phyloP scores from a whole-genome alignment of 2,888 invertebrate genomes.

The Diarsia mendica region DNA sequence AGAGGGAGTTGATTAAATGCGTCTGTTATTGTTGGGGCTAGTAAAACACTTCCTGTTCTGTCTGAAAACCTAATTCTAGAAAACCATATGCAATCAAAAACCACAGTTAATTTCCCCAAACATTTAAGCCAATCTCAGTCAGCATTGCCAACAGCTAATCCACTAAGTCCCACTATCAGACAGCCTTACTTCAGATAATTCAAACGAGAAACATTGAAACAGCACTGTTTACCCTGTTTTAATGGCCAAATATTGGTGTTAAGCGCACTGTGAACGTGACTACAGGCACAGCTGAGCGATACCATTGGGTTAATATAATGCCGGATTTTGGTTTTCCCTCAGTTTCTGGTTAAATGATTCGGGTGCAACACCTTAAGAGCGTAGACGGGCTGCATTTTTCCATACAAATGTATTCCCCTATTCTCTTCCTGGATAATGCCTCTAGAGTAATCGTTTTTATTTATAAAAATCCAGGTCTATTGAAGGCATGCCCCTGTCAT shows the following conservation, averaged over 20 bases:
- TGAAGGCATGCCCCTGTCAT: too few species aligned
- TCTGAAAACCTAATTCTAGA: background rate
- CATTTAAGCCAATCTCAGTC: constrained; percentile 40
- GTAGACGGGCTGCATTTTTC: too few species aligned
- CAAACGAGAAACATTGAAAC: constrained; percentile 72
- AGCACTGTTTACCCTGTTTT: constrained; percentile 74
- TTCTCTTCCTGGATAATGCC: too few species aligned
- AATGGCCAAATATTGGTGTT: constrained; percentile 79
- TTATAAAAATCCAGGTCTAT: too few species aligned
- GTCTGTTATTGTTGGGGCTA: too few species aligned
- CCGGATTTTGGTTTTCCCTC: constrained; percentile 34
- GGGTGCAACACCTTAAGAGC: constrained; percentile 9
- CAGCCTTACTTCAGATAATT: constrained; percentile 66
- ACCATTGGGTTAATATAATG: constrained; percentile 53
- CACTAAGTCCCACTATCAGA: constrained; percentile 56
- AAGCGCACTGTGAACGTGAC: constrained; percentile 70
- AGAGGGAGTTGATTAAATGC: background rate
- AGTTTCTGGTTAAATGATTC: constrained; percentile 28
- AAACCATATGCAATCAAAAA: background rate
- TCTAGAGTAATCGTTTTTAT: too few species aligned
- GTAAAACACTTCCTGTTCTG: too few species aligned
- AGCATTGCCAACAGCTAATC: constrained; percentile 56
- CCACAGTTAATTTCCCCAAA: constrained; percentile 24
- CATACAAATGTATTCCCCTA: too few species aligned
- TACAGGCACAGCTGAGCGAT: constrained; percentile 60